Evolutionary conservation across 2,113 vertebrate species (phyloP).

Genomic region (Gopherus evgoodei): DNA sequence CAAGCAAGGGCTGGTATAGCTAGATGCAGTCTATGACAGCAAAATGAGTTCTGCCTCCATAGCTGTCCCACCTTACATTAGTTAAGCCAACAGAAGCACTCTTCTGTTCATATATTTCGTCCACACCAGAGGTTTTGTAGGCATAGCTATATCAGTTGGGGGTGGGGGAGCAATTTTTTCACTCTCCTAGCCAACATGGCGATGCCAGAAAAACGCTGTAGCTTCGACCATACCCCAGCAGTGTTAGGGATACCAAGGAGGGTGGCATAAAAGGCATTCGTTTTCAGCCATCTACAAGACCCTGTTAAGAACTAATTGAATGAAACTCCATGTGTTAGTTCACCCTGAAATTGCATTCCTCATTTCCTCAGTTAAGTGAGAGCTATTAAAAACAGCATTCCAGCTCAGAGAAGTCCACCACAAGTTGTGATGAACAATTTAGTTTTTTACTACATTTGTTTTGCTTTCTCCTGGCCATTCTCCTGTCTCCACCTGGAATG

Average conservation of each 20-base stretch:
- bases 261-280: background rate
- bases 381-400: background rate
- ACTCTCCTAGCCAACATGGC: too few species aligned
- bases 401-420: background rate
- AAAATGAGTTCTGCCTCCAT: background rate
- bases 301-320: background rate
- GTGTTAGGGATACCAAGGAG: background rate
- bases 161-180: too few species aligned
- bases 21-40: background rate
- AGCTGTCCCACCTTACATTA: background rate
- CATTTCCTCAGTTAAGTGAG: background rate
- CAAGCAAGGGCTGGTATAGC: background rate
- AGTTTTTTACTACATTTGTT: background rate
- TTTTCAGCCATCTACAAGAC: background rate
- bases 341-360: background rate
- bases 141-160: too few species aligned
- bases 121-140: too few species aligned
- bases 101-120: too few species aligned
- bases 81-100: too few species aligned
- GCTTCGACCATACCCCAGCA: background rate
- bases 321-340: background rate
- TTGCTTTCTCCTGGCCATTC: background rate
- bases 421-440: background rate
- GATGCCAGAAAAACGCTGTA: too few species aligned
- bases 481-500: background rate